These are phyloP conservation scores for Dipodomys spectabilis DNA, from an alignment of 2,113 vertebrate species.

Conservation along the genomic window DNA sequence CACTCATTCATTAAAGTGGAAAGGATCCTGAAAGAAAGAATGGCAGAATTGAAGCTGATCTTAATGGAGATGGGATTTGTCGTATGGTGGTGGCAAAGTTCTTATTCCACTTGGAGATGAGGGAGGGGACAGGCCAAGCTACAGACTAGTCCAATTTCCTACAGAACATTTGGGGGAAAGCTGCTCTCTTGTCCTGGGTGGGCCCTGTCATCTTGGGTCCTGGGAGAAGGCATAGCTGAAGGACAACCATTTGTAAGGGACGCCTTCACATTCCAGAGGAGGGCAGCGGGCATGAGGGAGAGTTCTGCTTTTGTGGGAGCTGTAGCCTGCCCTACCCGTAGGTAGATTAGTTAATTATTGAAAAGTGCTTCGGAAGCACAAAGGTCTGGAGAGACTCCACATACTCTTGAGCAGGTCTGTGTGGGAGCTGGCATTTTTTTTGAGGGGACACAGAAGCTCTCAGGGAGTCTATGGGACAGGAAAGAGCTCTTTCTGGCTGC, in stretches of 20 bases:
- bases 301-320: conserved; percentile 14
- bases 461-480: neutral
- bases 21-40: neutral
- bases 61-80: neutral
- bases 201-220: neutral
- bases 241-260: neutral
- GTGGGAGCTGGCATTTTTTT: conserved; percentile 61
- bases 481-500: neutral
- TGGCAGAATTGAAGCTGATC: neutral
- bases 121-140: neutral
- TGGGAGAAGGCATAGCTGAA: neutral
- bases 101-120: neutral
- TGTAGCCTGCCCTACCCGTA: neutral
- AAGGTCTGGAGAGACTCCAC: conserved; percentile 11
- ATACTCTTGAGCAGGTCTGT: neutral
- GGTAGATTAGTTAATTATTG: conserved; percentile 65
- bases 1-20: neutral
- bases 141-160: neutral
- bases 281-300: conserved; percentile 6
- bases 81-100: neutral
- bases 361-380: conserved; percentile 64
- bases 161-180: neutral
- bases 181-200: neutral
- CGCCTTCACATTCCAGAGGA: conserved; percentile 33
- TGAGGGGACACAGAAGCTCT: neutral